Conservation (phyloP, 2,888 invertebrate genomes). For the Eilema caniola region DNA sequence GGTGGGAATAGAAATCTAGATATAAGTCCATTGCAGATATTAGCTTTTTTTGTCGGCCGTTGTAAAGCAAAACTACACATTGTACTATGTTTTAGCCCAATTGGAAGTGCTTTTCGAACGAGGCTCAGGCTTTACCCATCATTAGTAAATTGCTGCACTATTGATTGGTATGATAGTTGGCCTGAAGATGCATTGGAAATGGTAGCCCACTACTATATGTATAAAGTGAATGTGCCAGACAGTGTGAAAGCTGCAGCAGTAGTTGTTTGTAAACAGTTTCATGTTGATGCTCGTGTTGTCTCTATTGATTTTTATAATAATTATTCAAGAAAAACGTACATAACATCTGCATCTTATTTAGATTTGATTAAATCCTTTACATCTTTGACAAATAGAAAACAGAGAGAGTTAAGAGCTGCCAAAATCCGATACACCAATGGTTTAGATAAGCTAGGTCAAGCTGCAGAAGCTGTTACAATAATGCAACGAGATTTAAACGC, state of each 20-base stretch:
- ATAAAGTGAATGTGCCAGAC: conserved; percentile 91
- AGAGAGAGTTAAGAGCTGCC: conserved; percentile 90
- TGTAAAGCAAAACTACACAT: conserved; percentile 94
- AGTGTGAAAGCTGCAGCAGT: conserved; percentile 89
- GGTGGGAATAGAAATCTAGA: conserved; percentile 93
- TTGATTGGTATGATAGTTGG: conserved; percentile 97
- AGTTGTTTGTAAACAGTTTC: conserved; percentile 95
- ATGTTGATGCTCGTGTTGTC: conserved; percentile 90
- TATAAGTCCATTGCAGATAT: conserved; percentile 91
- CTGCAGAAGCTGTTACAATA: conserved; percentile 91
- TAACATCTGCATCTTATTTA: conserved; percentile 95
- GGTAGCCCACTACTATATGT: conserved; percentile 92
- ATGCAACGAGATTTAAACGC: conserved; percentile 92
- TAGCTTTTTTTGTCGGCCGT: conserved; percentile 91
- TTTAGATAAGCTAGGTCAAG: conserved; percentile 92
- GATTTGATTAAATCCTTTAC: conserved; percentile 93
- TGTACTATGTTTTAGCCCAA: conserved; percentile 94
- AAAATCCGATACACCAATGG: conserved; percentile 92
- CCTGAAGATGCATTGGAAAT: conserved; percentile 95
- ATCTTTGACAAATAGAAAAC: conserved; percentile 90
- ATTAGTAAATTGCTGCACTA: conserved; percentile 95
- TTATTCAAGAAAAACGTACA: conserved; percentile 91
- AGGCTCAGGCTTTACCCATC: conserved; percentile 93
- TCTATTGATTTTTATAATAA: conserved; percentile 89
- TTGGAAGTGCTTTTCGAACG: conserved; percentile 93